phyloP scores from a whole-genome alignment of 2,888 invertebrate genomes.

The Agriotes lineatus region DNA sequence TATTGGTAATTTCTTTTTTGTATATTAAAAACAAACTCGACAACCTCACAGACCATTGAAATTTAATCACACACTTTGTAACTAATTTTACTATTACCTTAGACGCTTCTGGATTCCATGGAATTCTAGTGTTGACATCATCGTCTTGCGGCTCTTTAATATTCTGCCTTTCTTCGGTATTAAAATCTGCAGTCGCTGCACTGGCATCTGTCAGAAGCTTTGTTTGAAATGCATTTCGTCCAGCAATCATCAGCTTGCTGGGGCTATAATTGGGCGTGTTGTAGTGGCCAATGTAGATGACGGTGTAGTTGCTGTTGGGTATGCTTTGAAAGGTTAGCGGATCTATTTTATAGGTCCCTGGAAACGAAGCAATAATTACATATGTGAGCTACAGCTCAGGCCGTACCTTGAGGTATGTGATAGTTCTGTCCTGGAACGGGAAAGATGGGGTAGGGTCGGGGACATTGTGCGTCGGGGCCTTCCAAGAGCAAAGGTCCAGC shows the following conservation, averaged over 20 bases:
- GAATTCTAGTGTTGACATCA: background rate
- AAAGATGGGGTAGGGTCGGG: constrained; percentile 49
- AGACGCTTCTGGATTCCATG: background rate
- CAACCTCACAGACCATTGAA: too few relatives aligned
- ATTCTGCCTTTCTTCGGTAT: background rate
- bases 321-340: constrained; percentile 59
- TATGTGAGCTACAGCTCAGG: too few relatives aligned
- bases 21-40: too few relatives aligned
- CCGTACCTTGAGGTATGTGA: constrained; percentile 54
- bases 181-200: constrained; percentile 38
- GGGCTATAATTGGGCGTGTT: constrained; percentile 74
- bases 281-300: constrained; percentile 75
- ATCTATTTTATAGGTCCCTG: constrained; percentile 54
- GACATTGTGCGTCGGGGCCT: constrained; percentile 71
- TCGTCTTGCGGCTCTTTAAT: background rate
- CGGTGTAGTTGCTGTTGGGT: constrained; percentile 52
- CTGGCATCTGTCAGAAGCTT: constrained; percentile 60
- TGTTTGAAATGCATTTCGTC: constrained; percentile 52
- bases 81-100: background rate
- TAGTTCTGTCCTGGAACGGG: constrained; percentile 61
- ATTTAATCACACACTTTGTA: too few relatives aligned
- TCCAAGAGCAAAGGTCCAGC: constrained; percentile 79
- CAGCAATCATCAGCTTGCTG: constrained; percentile 62
- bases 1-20: too few relatives aligned
- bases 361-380: constrained; percentile 7